Evolutionary conservation across 2,113 vertebrate species (phyloP), one percentile per base, ranked within the genome.

Genomic region (Megaceryle maxima): DNA sequence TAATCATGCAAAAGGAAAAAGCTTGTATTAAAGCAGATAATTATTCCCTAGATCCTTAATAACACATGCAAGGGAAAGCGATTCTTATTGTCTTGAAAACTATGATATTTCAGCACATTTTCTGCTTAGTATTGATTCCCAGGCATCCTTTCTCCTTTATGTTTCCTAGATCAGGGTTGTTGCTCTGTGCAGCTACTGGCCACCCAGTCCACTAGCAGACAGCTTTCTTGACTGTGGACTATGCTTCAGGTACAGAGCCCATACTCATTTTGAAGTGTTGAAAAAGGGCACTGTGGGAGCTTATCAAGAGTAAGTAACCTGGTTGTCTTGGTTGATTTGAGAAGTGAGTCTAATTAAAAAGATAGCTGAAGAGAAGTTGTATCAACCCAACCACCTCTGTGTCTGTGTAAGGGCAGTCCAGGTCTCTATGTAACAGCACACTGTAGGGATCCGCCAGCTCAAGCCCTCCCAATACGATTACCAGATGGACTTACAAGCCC

Each of bases 1-100:
- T 92, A 96, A 94, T 92, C 94, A 87, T 55, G 86, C 92, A 95
- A 88, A 93, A 93, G 83, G 90, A 87, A 91, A 81, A 95, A 87
- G 33, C 92, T 78, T 86, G 64, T 95, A 96, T 96, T 91, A 89
- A 95, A 88, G 56, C 57, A 89, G 86, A 96, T 95, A 92, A 96
- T 93, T 96, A 94, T 94, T 96, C 90, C 91, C 74, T 66, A 21
- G 75, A 64, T 87, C 53, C 70, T 95, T 95, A 96, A 93, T 89
- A 95, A 78, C 66, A 84, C 69, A 84, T 74, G 53, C 53, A 48
- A 75, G 66, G 35, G 90, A 91, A 96, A 95, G 66, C 21, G 92
- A 96, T 90, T 93, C 90, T 91, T 81, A 84, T 82, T 87, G 81
- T 96, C 88, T 88, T 43, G 62, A 83, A 96, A 75, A 83, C 46